Evolutionary conservation across 2,113 vertebrate genomes (phyloP), one percentile per base, ranked within the genome.

Genomic region (Menura novaehollandiae): DNA sequence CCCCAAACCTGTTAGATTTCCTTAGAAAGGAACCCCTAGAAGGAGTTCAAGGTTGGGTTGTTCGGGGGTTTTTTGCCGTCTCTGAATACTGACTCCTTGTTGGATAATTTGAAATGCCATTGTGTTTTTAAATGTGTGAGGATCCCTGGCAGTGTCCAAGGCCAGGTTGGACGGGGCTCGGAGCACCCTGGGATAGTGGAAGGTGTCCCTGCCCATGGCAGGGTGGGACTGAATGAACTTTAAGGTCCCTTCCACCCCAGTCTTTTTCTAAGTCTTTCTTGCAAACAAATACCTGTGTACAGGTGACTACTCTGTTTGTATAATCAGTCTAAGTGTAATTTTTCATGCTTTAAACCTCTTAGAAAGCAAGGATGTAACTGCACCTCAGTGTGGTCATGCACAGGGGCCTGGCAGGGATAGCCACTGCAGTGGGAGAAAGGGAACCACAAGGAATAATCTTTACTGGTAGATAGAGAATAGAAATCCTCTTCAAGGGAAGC

Each of bases 361-460:
- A 32, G n/a, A 21, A 35, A 44, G 8, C 2, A 32, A 26, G 17
- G 11, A 8, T 21, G 10, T 32, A 37, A 17, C 20, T 59, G 22
- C 5, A 2, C 15, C 18, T 1, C 5, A 22, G 7, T 30, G 3
- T 14, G 37, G 37, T 33, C 46, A 15, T 12, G 26, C 4, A 3
- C 24, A n/a, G 15, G 30, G 7, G 10, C 41, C 55, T 49, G 37
- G 28, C 43, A 79, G 30, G 35, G 53, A 16, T 4, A 46, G n/a
- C 12, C 11, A 5, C 18, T 24, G 32, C 26, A 3, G 15, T 15
- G 33, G 68, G 47, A 62, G 24, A 27, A 28, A 77, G 41, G 52
- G 24, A 67, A 35, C 17, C 8, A 19, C 33, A 51, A 35, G 20
- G 14, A 88, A 46, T 46, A 4, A 14, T 39, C 44, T 55, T 35